A percentile compares a stretch with the other conserved stretches of the same genome.
Evolutionary conservation across 1,140 invertebrate genomes (phyloP).

Genomic region (Apis dorsata): DNA sequence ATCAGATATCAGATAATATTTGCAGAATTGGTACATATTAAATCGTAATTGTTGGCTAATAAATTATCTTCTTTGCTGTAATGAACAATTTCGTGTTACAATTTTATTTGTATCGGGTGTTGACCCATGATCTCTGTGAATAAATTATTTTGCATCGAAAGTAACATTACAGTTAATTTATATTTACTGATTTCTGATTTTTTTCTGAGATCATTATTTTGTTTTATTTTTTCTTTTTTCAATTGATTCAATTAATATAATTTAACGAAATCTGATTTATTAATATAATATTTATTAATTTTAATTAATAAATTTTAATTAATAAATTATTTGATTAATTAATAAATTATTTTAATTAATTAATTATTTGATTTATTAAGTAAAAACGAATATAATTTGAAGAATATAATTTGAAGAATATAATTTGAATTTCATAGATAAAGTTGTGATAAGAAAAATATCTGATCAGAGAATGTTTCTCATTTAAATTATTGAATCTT

Average conservation of each 20-base stretch:
- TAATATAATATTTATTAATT: no score
- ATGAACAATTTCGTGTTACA: constrained; percentile 21
- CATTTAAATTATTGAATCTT: neutral
- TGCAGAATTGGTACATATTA: constrained; percentile 39
- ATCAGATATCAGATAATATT: constrained; percentile 9
- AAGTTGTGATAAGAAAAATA: no score
- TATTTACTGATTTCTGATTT: neutral
- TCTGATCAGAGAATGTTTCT: no score
- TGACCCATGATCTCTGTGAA: neutral
- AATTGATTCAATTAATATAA: neutral
- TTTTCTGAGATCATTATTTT: neutral
- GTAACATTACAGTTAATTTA: neutral
- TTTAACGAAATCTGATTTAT: neutral
- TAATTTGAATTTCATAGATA: neutral
- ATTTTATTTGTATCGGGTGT: constrained; percentile 16
- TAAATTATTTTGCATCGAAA: constrained; percentile 27
- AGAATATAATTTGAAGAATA: neutral
- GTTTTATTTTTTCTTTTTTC: neutral
- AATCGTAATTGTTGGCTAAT: constrained; percentile 39
- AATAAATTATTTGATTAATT: no score
- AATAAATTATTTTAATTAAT: no score
- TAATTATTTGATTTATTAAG: neutral
- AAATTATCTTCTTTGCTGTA: constrained; percentile 25
- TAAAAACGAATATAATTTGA: neutral
- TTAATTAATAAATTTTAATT: no score